Conservation (phyloP, 1,140 invertebrate species). For the Plectrocnemia conspersa region DNA sequence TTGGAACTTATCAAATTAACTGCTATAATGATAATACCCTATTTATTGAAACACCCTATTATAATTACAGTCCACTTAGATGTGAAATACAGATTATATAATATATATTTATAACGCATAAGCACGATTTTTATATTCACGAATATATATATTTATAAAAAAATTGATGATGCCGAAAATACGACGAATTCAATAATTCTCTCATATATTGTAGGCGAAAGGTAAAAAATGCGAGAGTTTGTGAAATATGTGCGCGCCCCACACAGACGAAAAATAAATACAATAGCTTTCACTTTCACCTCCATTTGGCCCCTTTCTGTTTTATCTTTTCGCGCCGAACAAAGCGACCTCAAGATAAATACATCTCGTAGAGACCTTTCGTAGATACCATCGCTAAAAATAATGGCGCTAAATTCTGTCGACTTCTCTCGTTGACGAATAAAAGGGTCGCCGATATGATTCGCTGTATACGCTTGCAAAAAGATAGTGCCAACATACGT, state of each 20-base stretch:
- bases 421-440: too few species aligned
- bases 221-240: background rate
- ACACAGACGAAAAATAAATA: constrained; percentile 19
- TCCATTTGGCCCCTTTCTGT: constrained; percentile 21
- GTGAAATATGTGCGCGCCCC: constrained; percentile 16
- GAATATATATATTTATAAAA: too few species aligned
- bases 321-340: constrained; percentile 20
- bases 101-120: too few species aligned
- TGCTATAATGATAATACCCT: too few species aligned
- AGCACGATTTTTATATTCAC: too few species aligned
- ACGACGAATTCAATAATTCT: too few species aligned
- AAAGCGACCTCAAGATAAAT: constrained; percentile 4
- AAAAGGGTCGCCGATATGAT: too few species aligned
- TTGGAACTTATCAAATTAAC: too few species aligned
- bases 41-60: too few species aligned
- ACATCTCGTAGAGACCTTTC: constrained; percentile 2
- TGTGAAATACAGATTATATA: too few species aligned
- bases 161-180: too few species aligned
- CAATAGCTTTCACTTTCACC: constrained; percentile 23
- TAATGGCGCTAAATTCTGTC: background rate
- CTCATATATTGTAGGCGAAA: background rate
- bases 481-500: background rate
- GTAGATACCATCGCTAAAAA: constrained; percentile 5
- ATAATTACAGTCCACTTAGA: too few species aligned
- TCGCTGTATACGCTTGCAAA: background rate